These are phyloP conservation scores for Pipistrellus nathusii DNA, from an alignment of 2,797 vertebrate genomes.

Conservation along the genomic window DNA sequence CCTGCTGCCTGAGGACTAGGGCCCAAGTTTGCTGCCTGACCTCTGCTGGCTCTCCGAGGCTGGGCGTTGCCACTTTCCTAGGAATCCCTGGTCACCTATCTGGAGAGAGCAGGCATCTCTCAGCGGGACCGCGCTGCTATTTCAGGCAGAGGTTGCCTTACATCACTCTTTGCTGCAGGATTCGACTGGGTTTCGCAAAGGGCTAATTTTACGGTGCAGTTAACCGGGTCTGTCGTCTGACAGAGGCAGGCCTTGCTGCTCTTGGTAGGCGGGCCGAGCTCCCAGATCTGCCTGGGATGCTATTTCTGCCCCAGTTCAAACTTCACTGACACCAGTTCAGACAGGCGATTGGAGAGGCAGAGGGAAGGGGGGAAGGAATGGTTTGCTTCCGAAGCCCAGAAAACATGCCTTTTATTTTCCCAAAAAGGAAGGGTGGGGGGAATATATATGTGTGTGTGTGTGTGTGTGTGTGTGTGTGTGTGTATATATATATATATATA, in stretches of 20 bases:
- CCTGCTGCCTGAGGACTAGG: neutral
- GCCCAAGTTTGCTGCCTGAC: constrained; percentile 53
- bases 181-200: constrained; percentile 88
- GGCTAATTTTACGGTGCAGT: constrained; percentile 88
- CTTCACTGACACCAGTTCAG: constrained; percentile 82
- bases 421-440: constrained; percentile 21
- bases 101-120: constrained; percentile 75
- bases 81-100: constrained; percentile 84
- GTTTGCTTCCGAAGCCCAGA: constrained; percentile 69
- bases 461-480: no score
- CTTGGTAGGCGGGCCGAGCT: constrained; percentile 83
- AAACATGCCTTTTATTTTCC: constrained; percentile 68
- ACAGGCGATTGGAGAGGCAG: constrained; percentile 73
- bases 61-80: constrained; percentile 66
- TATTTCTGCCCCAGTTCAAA: constrained; percentile 84
- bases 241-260: constrained; percentile 83
- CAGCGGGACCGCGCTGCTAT: constrained; percentile 84
- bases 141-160: constrained; percentile 86
- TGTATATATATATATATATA: neutral
- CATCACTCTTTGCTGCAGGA: constrained; percentile 87
- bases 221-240: constrained; percentile 86
- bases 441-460: no score
- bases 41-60: constrained; percentile 47
- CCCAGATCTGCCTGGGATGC: constrained; percentile 79
- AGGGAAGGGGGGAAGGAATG: constrained; percentile 76